Percentiles rank a stretch among this genome's conserved stretches.
These are phyloP conservation scores for Hephaestus fuliginosus DNA, from an alignment of 2,797 vertebrate species.

Conservation along the genomic window DNA sequence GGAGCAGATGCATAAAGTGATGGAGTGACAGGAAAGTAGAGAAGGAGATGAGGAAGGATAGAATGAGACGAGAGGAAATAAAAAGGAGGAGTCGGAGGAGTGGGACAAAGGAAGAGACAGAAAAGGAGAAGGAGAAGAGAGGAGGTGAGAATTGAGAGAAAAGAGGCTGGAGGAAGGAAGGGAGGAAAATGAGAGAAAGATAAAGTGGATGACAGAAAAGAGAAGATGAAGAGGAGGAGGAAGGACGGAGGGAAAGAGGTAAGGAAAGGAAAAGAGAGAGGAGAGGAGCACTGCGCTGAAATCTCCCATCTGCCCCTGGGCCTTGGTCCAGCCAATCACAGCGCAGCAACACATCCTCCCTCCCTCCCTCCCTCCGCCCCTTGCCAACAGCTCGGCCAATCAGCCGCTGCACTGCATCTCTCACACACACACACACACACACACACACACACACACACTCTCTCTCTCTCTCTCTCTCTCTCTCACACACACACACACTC, in stretches of 20 bases:
- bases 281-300: conserved; percentile 44
- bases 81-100: no score
- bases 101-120: neutral
- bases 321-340: conserved; percentile 78
- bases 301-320: conserved; percentile 69
- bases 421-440: conserved; percentile 15
- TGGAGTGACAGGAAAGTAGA: no score
- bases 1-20: no score
- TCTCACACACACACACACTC: conserved; percentile 1
- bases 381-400: conserved; percentile 81
- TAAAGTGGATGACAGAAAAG: no score
- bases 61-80: neutral
- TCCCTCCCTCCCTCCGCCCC: conserved; percentile 58
- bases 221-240: neutral
- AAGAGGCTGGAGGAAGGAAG: neutral
- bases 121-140: neutral
- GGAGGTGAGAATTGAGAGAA: neutral
- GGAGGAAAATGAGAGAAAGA: neutral
- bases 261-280: neutral
- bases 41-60: neutral
- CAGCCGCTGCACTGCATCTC: conserved; percentile 72
- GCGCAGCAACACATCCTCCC: conserved; percentile 64
- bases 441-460: conserved; percentile 8
- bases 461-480: no score
- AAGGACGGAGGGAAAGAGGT: neutral